A percentile compares a stretch with the other conserved stretches of the same genome.
phyloP scores from a whole-genome alignment of 1,140 invertebrate species.

The Macrobrachium rosenbergii region DNA sequence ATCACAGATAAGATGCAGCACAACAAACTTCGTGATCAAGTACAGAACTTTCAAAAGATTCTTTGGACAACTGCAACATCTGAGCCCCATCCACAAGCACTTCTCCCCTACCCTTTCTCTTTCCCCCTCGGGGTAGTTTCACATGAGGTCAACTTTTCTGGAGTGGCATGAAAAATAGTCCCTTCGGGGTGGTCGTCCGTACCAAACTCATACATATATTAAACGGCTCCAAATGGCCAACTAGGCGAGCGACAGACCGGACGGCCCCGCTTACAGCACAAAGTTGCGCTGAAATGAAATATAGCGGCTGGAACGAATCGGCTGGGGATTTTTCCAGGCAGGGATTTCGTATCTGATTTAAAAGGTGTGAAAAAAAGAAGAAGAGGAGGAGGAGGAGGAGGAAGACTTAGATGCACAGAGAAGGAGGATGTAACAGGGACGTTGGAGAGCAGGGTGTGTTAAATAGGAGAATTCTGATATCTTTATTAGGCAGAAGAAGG shows the following conservation, averaged over 20 bases:
- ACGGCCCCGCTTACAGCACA: neutral
- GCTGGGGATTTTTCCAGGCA: neutral
- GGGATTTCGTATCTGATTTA: neutral
- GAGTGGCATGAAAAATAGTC: neutral
- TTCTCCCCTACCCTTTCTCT: neutral
- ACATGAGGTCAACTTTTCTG: neutral
- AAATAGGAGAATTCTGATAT: neutral
- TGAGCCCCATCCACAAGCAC: too few species aligned
- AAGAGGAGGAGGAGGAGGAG: neutral
- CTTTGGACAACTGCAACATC: too few species aligned
- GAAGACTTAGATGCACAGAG: neutral
- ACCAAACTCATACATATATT: conserved; percentile 37
- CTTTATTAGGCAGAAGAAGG: too few species aligned
- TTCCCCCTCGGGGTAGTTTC: neutral
- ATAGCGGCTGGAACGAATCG: conserved; percentile 19
- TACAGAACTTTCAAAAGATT: too few species aligned
- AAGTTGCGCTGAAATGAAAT: conserved; percentile 40
- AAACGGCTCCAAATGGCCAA: conserved; percentile 43
- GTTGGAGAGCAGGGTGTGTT: neutral
- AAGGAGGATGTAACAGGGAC: neutral
- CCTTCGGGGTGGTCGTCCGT: conserved; percentile 32
- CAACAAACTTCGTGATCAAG: too few species aligned
- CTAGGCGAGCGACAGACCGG: conserved; percentile 33
- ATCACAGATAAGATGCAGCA: too few species aligned
- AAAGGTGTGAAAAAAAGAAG: neutral